A percentile compares a stretch with the other conserved stretches of the same genome.
phyloP scores from a whole-genome alignment of 1,140 invertebrate genomes.

The Pseudachorutes palmiensis region DNA sequence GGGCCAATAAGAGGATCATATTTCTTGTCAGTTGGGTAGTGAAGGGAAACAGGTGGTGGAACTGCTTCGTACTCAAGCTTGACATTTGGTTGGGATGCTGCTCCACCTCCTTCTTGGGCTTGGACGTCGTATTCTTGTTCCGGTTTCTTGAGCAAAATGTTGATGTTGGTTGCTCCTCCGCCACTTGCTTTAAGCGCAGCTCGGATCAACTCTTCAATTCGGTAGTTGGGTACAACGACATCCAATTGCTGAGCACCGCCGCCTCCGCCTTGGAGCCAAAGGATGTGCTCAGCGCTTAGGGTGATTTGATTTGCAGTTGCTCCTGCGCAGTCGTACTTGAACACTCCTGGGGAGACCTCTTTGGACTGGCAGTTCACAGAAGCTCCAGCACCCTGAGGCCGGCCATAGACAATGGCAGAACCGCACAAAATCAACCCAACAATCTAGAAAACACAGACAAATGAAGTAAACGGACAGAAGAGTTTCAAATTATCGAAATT shows the following conservation, averaged over 20 bases:
- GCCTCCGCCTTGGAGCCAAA: constrained; percentile 20
- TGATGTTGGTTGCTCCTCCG: constrained; percentile 20
- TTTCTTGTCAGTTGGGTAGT: constrained; percentile 26
- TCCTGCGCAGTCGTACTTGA: constrained; percentile 25
- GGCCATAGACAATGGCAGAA: not conserved
- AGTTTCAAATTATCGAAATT: no score
- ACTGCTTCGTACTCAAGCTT: constrained; percentile 26
- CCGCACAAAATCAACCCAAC: not conserved
- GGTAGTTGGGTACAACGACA: constrained; percentile 33
- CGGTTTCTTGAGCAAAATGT: constrained; percentile 29
- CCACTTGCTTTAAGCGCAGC: constrained; percentile 22
- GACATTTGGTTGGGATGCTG: constrained; percentile 6
- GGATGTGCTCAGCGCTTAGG: constrained; percentile 25
- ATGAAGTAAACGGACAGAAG: no score
- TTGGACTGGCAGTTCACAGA: constrained; percentile 21
- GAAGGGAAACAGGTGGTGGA: constrained; percentile 11
- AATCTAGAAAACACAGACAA: not conserved
- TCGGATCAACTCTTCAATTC: constrained; percentile 30
- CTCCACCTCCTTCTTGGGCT: constrained; percentile 15
- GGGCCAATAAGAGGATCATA: constrained; percentile 13
- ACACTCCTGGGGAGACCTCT: constrained; percentile 22
- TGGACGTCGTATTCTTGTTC: constrained; percentile 23
- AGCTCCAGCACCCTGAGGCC: constrained; percentile 9
- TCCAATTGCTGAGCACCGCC: not conserved
- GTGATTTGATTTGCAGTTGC: constrained; percentile 17